phyloP scores from a whole-genome alignment of 1,140 invertebrate genomes.

The Euschistus heros region DNA sequence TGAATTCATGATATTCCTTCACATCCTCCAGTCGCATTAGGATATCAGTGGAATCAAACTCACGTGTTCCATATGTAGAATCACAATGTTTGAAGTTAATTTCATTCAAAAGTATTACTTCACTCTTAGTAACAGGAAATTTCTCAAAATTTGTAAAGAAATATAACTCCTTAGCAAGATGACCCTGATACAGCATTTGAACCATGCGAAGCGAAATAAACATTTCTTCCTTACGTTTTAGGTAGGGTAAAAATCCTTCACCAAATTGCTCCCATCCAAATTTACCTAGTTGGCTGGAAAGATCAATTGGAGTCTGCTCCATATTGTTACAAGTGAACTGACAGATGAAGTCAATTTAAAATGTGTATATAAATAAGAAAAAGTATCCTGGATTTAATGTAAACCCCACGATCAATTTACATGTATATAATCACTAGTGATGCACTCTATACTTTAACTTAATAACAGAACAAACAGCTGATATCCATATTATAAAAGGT shows the following conservation, averaged over 20 bases:
- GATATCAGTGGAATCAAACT: constrained; percentile 81
- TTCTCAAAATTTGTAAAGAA: constrained; percentile 79
- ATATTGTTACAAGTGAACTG: too few species aligned
- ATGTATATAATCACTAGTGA: too few species aligned
- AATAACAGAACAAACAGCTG: too few species aligned
- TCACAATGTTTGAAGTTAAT: constrained; percentile 90
- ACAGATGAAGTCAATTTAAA: too few species aligned
- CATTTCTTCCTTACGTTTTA: constrained; percentile 64
- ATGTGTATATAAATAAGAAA: too few species aligned
- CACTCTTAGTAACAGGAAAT: constrained; percentile 84
- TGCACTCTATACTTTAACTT: too few species aligned
- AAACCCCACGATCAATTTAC: too few species aligned
- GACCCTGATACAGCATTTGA: constrained; percentile 73
- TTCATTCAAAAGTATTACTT: constrained; percentile 81
- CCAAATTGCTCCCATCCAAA: constrained; percentile 84
- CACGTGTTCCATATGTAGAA: constrained; percentile 73
- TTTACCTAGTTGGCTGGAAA: constrained; percentile 31
- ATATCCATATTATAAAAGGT: too few species aligned
- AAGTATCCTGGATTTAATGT: too few species aligned
- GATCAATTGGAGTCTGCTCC: constrained; percentile 21
- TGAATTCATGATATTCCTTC: constrained; percentile 79
- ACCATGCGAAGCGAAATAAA: constrained; percentile 86
- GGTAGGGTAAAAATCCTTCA: constrained; percentile 75
- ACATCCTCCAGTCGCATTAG: constrained; percentile 59
- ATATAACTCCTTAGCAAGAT: constrained; percentile 71